These are phyloP conservation scores for Unio pictorum DNA, from an alignment of 2,888 invertebrate species.

Conservation along the genomic window DNA sequence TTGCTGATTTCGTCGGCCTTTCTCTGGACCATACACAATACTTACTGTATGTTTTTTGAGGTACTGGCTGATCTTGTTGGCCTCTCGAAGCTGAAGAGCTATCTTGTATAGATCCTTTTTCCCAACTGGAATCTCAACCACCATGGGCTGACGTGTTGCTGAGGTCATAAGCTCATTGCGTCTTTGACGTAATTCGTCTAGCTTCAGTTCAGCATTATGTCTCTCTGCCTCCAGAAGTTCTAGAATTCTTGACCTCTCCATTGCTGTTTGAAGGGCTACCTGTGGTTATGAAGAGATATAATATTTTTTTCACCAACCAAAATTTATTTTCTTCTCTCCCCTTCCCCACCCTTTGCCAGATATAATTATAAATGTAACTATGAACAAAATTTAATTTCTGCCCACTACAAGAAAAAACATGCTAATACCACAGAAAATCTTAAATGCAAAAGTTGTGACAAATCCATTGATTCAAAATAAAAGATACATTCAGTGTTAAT, in stretches of 20 bases:
- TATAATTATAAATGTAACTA: too few relatives aligned
- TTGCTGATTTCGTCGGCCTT: too few relatives aligned
- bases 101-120: conserved; percentile 61
- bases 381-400: too few relatives aligned
- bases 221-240: conserved; percentile 52
- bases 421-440: too few relatives aligned
- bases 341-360: background rate
- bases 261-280: conserved; percentile 26
- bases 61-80: conserved; percentile 68
- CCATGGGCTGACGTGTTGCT: background rate
- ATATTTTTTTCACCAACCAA: background rate
- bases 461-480: too few relatives aligned
- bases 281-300: conserved; percentile 6
- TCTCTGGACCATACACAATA: background rate
- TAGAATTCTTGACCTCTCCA: conserved; percentile 42
- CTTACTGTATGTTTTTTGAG: conserved; percentile 65
- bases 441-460: too few relatives aligned
- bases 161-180: conserved; percentile 25
- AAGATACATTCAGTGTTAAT: too few relatives aligned
- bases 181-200: conserved; percentile 52
- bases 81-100: conserved; percentile 63
- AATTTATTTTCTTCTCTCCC: background rate
- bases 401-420: too few relatives aligned
- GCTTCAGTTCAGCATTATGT: conserved; percentile 37
- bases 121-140: conserved; percentile 12